Base-by-base conservation (phyloP, 2,888 invertebrate genomes). In the Melinaea menophilus region DNA sequence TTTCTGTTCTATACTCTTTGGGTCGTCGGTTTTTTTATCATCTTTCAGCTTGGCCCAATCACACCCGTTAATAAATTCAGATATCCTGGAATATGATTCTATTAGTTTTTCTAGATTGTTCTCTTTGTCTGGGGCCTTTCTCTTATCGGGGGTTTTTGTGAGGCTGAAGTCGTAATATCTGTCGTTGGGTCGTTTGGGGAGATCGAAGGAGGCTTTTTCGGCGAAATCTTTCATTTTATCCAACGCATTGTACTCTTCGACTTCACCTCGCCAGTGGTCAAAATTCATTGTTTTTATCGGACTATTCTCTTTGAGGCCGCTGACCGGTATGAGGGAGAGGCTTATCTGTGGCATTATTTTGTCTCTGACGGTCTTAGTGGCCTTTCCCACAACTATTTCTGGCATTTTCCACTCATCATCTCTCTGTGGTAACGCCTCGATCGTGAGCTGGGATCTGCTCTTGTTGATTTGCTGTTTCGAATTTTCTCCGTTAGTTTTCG, bases 221-320 rank as follows among this genome's bases (percentile, higher is more conserved):
- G 91, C 90, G 74, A 91, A 91, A 63, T 90, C 86, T 70, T 90
- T 90, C 88, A 91, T 91, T 81, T 90, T 91, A 45, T 91, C 91
- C 62, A 91, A 66, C 0, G 91, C 91, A 66, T 91, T 91, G 69
- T 91, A 91, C 74, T 91, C 85, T 37, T 88, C 86, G 0, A 76
- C 69, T 1, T 85, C 85, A 46, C 84, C 84, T 64, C 82, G 85
- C 82, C 86, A 87, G 1, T 84, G 82, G 69, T 88, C 84, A 60
- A 82, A 79, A 67, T 79, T 84, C 12, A 85, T 69, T 0, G 84
- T 79, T 75, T 88, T 87, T 48, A 88, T 80, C 0, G 88, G 87
- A 0, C 80, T 79, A 55, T 85, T 84, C 62, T 86, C 86, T 78
- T 88, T 88, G 0, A 85, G 78, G 0, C 84, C 84, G 22, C 78